Base-by-base conservation (phyloP, 2,888 invertebrate genomes). In the Ctenicera cuprea region DNA sequence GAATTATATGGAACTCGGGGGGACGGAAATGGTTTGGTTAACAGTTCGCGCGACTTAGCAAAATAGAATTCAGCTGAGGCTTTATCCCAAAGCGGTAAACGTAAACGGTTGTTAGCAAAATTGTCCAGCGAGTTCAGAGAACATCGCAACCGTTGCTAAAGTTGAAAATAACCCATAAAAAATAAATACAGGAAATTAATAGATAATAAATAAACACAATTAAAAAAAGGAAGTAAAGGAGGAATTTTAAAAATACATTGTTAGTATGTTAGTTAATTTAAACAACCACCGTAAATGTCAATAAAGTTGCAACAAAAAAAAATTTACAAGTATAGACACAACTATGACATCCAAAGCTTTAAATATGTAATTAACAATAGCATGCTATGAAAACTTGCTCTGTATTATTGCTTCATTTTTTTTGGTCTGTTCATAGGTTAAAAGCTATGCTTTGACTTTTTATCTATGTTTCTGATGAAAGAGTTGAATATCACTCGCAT, bases 31-130 rank as follows among this genome's bases (percentile, higher is more conserved):
- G 92, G 92, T 62, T 91, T 90, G 41, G 91, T 90, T 1, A 93
- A 86, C 12, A 93, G 86, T 83, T 93, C 93, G 4, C 92, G 90
- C 0, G 93, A 93, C 81, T 92, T 92, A 41, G 93, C 92, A 81
- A 93, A 93, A 82, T 92, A 92, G 83, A 92, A 93, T 84, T 93
- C 93, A 0, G 92, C 92, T 11, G 91, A 92, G n/a, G 92, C 92
- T 83, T 92, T 92, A 84, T 93, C 93, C 90, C 93, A 93, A 14
- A 93, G 86, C 1, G 93, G 93, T 57, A 93, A 87, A 75, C 91
- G 88, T 68, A 90, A 85, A 71, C 83, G 83, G 54, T 80, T 83
- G 57, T 85, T 85, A 63, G 88, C 86, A 62, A 82, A 83, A 70
- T 87, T 87, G 79, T 90, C 89, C 59, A 90, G 85, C 78, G 90